These are phyloP conservation scores for Calliphora vicina DNA, from an alignment of 1,140 invertebrate species.

Conservation along the genomic window DNA sequence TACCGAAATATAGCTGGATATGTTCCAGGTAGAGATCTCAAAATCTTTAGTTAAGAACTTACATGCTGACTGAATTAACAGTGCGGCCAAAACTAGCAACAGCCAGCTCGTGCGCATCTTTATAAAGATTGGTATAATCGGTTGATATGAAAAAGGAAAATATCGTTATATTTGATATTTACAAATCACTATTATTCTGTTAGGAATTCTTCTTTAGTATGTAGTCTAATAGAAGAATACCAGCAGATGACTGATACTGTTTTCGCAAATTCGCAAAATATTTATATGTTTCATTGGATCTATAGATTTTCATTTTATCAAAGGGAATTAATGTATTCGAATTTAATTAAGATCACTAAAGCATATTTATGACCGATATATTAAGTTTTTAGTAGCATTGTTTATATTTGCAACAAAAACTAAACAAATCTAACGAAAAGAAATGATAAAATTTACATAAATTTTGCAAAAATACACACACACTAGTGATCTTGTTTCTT, in stretches of 20 bases:
- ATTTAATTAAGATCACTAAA: not conserved
- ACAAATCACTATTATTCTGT: not conserved
- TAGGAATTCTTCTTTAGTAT: not conserved
- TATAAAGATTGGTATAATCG: no score
- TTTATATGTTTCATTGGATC: not conserved
- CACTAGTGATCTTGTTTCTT: not conserved
- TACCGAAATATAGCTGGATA: not conserved
- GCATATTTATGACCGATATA: not conserved
- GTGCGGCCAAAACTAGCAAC: constrained; percentile 14
- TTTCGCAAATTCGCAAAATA: constrained; percentile 1
- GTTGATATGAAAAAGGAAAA: no score
- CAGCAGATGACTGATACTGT: not conserved
- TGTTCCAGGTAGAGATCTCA: not conserved
- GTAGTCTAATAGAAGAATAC: not conserved
- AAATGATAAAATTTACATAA: not conserved
- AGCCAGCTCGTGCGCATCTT: constrained; percentile 7
- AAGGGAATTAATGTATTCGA: not conserved
- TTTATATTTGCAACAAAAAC: no score
- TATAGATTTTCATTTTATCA: no score
- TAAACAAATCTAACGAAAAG: not conserved
- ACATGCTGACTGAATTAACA: constrained; percentile 11
- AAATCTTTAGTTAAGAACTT: not conserved
- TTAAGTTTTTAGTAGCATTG: not conserved
- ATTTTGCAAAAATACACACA: not conserved
- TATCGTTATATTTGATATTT: no score